phyloP scores from a whole-genome alignment of 2,113 vertebrate genomes.

The Cettia cetti region DNA sequence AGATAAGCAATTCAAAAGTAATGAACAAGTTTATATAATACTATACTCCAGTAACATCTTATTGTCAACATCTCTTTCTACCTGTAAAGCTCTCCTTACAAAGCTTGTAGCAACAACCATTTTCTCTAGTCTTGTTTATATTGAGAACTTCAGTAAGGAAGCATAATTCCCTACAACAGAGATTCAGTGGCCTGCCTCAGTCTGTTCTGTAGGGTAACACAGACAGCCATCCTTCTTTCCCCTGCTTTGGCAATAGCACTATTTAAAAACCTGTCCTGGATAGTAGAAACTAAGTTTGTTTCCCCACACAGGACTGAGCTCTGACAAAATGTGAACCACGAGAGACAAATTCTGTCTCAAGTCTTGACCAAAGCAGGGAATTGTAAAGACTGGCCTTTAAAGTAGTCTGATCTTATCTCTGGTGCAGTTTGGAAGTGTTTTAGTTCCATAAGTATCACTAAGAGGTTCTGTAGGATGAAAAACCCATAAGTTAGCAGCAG shows the following conservation, averaged over 20 bases:
- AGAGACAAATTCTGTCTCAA: neutral
- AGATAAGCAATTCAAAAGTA: neutral
- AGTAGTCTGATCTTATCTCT: accelerated
- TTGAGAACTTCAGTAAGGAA: neutral
- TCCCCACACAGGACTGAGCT: neutral
- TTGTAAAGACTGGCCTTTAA: neutral
- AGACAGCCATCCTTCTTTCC: neutral
- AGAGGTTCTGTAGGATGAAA: neutral
- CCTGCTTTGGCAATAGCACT: neutral
- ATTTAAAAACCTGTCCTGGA: neutral
- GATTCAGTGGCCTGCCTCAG: neutral
- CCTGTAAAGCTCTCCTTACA: neutral
- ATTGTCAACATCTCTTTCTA: neutral
- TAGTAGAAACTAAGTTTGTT: neutral
- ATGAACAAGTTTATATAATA: neutral
- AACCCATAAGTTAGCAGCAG: neutral
- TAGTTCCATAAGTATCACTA: neutral
- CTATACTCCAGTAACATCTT: neutral
- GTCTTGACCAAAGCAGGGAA: neutral
- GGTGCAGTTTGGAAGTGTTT: neutral
- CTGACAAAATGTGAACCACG: accelerated
- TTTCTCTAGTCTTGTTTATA: neutral
- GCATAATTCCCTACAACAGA: accelerated
- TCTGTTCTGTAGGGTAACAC: neutral
- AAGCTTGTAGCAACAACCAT: neutral